Evolutionary conservation across 2,797 vertebrate species (phyloP).

Genomic region (Enteromius paludinosus): DNA sequence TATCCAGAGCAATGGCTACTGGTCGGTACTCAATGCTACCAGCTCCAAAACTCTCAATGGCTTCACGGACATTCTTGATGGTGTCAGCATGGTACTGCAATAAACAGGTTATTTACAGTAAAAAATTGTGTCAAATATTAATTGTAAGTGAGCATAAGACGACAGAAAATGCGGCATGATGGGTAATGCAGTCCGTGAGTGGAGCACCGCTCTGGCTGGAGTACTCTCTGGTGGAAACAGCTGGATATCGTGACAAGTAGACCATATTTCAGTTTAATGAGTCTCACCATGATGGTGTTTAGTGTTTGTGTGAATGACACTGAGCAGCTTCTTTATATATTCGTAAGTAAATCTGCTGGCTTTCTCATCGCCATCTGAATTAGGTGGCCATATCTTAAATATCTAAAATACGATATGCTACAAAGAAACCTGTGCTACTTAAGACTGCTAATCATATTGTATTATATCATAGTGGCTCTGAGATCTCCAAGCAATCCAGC

Average conservation of each 20-base stretch:
- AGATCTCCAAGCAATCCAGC: background rate
- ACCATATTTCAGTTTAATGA: too few relatives aligned
- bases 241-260: too few relatives aligned
- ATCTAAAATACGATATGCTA: too few relatives aligned
- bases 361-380: too few relatives aligned
- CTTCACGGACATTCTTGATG: slow-evolving; percentile 93
- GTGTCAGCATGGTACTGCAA: slow-evolving; percentile 92
- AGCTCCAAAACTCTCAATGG: slow-evolving; percentile 90
- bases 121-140: background rate
- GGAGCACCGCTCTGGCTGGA: too few relatives aligned
- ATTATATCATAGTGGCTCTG: background rate
- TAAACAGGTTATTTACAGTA: slow-evolving; percentile 1
- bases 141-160: background rate
- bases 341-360: too few relatives aligned
- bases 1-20: slow-evolving; percentile 94
- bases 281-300: too few relatives aligned
- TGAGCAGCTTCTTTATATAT: too few relatives aligned
- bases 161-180: background rate
- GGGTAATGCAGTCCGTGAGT: too few relatives aligned
- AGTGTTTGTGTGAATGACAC: too few relatives aligned
- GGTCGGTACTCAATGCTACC: slow-evolving; percentile 91
- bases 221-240: too few relatives aligned
- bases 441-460: background rate
- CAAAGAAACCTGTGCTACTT: background rate
- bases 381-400: too few relatives aligned